Evolutionary conservation across 2,113 vertebrate genomes (phyloP).

Genomic region (Regulus satrapa): DNA sequence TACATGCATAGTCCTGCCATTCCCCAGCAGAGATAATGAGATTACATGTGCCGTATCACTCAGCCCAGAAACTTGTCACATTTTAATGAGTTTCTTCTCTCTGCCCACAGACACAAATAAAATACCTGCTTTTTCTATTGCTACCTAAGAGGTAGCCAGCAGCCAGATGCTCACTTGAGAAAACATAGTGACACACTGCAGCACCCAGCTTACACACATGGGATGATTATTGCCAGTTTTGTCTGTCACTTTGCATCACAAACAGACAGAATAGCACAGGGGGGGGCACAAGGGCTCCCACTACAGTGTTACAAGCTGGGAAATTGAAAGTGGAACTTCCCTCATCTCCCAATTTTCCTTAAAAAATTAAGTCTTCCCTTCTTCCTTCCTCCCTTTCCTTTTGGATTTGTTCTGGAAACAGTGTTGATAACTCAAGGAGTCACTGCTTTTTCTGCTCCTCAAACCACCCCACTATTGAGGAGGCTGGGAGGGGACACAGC

Average conservation of each 20-base stretch:
- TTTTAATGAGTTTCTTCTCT: slow-evolving; percentile 52
- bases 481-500: not conserved
- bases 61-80: slow-evolving; percentile 53
- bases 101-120: not conserved
- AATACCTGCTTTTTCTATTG: not conserved
- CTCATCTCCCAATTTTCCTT: not conserved
- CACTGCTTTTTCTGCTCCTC: not conserved
- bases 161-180: fast-evolving
- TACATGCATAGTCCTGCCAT: slow-evolving; percentile 23
- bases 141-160: not conserved
- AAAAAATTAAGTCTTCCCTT: not conserved
- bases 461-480: not conserved
- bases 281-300: not conserved
- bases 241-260: not conserved
- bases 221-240: not conserved
- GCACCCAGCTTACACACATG: fast-evolving
- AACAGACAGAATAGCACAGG: not conserved
- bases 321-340: not conserved
- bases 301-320: not conserved
- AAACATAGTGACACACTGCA: fast-evolving
- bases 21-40: slow-evolving; percentile 63
- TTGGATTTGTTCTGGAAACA: not conserved
- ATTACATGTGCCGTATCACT: slow-evolving; percentile 17
- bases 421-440: not conserved
- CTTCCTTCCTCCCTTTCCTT: not conserved